Evolutionary conservation across 2,113 vertebrate species (phyloP), one percentile per base, ranked within the genome.

Genomic region (Perccottus glenii): DNA sequence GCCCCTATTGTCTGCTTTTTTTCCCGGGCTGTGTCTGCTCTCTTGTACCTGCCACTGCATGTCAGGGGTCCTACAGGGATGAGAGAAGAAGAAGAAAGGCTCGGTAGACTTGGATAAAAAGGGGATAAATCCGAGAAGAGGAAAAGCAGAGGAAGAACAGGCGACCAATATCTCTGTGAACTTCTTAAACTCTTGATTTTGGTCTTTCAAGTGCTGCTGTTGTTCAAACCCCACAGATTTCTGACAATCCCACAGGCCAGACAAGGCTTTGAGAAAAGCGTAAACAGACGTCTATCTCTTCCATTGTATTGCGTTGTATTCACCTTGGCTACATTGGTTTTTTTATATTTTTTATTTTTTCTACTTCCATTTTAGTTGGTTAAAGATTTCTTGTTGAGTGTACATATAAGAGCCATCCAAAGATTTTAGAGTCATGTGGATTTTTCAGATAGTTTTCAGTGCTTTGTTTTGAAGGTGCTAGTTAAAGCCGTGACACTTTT

Each of bases 181-280:
- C 83, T 81, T 86, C 71, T 86, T 75, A 74, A 84, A 85, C 78
- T 85, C 70, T 65, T 70, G 59, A 73, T 79, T 82, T 5, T 40
- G 51, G 53, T 69, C 77, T 85, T 88, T 87, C 67, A 86, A 85
- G 82, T 75, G 55, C 57, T 49, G 55, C 78, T 69, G 45, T 72
- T 66, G 76, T 60, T 73, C 75, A 65, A 77, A 77, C 59, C 66
- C 35, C 60, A 51, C 59, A 80, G 52, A 75, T 71, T 74, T 61
- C 47, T 57, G 35, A 46, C 60, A 70, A 47, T 82, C 86, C 84
- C 84, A 58, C 52, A 11, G 73, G 83, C 60, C 64, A 52, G 55
- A 52, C 67, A 55, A 70, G 72, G 67, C 67, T 67, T 49, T 5
- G 47, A 51, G 70, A 78, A 70, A 73, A 65, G 4, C 2, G 60